Base-by-base conservation (phyloP, 2,888 invertebrate species). In the Troilus luridus region DNA sequence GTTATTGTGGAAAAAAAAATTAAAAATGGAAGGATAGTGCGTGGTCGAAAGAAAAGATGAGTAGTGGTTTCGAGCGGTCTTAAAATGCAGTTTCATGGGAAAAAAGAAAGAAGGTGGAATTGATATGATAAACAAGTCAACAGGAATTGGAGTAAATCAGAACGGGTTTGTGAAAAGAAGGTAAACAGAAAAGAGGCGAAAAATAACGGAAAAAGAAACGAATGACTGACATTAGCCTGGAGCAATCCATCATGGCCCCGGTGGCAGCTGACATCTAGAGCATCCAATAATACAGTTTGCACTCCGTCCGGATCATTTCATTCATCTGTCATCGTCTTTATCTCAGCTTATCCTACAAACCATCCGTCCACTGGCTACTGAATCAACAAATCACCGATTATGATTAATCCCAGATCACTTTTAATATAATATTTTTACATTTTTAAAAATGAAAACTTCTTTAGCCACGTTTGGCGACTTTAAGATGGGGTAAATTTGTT, bases 251-350 rank as follows among this genome's bases (percentile, higher is more conserved):
- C 72, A 77, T 41, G 41, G 41, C 72, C 7, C 17, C 21, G 72
- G 2, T 8, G 72, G 72, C 72, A 77, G 72, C 72, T 77, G 72
- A 77, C 72, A 77, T n/a, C 64, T 10, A n/a, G 64, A 64, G 64
- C n/a, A 64, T 41, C 72, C 72, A 77, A 77, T 77, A 77, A 77
- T 77, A 77, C 72, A 77, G 72, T 77, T 77, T 27, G 72, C 27
- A 41, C 72, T 77, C 72, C 41, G 19, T 41, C 41, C 72, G 17
- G 17, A 77, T 77, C 72, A 77, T 77, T 8, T 21, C 72, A 41
- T 77, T 77, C 72, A 77, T 77, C 72, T 77, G 72, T 77, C 72
- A 77, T 77, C 72, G 27, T 41, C 27, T 41, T 77, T 77, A 77
- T 77, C 72, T 77, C 27, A 7, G 17, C 14, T 41, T 41, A 77